Percentiles rank a stretch among this genome's conserved stretches.
These are phyloP conservation scores for Drosophila yooni DNA, from an alignment of 2,888 invertebrate species.

Conservation along the genomic window DNA sequence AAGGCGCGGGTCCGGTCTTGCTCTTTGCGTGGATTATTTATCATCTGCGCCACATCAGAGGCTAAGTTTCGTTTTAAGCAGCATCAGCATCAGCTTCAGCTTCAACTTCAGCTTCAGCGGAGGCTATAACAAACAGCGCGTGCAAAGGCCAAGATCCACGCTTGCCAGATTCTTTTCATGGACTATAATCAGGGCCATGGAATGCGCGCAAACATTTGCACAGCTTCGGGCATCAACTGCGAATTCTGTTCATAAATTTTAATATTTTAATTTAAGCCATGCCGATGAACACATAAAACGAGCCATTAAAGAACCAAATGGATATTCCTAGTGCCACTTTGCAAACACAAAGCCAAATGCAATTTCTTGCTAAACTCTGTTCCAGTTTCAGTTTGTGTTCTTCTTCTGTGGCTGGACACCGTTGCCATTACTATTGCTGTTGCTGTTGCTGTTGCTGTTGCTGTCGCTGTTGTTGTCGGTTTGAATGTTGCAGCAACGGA, in stretches of 20 bases:
- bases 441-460: neutral
- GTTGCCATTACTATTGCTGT: slow-evolving; percentile 2
- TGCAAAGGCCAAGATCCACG: slow-evolving; percentile 69
- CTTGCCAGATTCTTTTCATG: slow-evolving; percentile 67
- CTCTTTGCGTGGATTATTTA: slow-evolving; percentile 80
- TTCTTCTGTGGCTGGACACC: slow-evolving; percentile 22
- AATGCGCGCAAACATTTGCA: slow-evolving; percentile 60
- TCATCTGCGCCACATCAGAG: slow-evolving; percentile 74
- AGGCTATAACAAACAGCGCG: slow-evolving; percentile 22
- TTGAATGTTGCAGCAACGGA: slow-evolving; percentile 59
- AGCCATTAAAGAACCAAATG: slow-evolving; percentile 60
- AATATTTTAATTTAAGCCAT: slow-evolving; percentile 76
- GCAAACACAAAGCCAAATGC: slow-evolving; percentile 54
- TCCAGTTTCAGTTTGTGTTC: slow-evolving; percentile 49
- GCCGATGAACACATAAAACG: slow-evolving; percentile 75
- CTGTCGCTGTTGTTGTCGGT: slow-evolving; percentile 17
- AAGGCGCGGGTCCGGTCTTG: slow-evolving; percentile 48
- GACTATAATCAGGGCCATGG: slow-evolving; percentile 64
- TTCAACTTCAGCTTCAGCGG: slow-evolving; percentile 5
- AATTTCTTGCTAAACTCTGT: slow-evolving; percentile 51
- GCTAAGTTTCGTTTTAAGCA: slow-evolving; percentile 72
- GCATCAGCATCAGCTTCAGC: slow-evolving; percentile 32
- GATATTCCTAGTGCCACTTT: slow-evolving; percentile 38
- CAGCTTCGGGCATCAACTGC: slow-evolving; percentile 13
- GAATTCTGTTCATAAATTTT: slow-evolving; percentile 73